These are phyloP conservation scores for Allacma fusca DNA, from an alignment of 2,888 invertebrate genomes.

Conservation along the genomic window DNA sequence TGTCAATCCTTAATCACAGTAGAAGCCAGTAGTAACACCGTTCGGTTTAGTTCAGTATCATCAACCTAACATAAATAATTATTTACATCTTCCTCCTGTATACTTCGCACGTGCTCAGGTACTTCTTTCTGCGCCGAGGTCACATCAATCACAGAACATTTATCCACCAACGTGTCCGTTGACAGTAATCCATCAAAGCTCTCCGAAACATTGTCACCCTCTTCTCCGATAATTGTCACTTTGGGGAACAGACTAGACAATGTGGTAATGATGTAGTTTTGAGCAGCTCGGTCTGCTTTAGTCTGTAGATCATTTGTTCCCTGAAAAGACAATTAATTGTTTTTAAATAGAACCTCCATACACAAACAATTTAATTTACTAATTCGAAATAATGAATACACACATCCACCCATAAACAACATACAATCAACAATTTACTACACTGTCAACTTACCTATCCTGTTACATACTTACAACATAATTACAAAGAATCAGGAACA, in stretches of 20 bases:
- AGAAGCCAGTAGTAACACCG: too few relatives aligned
- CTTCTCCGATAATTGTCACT: constrained; percentile 89
- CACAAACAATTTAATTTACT: too few relatives aligned
- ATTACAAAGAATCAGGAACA: too few relatives aligned
- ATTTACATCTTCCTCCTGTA: constrained; percentile 78
- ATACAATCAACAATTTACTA: too few relatives aligned
- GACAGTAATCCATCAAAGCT: constrained; percentile 43
- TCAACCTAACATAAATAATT: too few relatives aligned
- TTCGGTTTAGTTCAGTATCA: too few relatives aligned
- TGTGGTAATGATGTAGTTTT: constrained; percentile 90
- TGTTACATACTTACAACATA: too few relatives aligned
- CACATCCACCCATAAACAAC: too few relatives aligned
- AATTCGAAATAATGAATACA: too few relatives aligned
- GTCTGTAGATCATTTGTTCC: constrained; percentile 96
- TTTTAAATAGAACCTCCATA: too few relatives aligned
- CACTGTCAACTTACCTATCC: too few relatives aligned
- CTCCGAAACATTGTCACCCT: constrained; percentile 70
- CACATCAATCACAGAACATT: neutral
- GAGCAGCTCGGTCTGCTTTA: constrained; percentile 95
- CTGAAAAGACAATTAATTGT: constrained; percentile 64
- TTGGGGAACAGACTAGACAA: constrained; percentile 83
- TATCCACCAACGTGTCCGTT: neutral
- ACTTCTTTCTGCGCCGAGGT: constrained; percentile 27
- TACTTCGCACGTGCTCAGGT: constrained; percentile 57
- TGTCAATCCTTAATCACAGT: too few relatives aligned